Conservation (phyloP, 2,113 vertebrate genomes). For the human (Homo sapiens) region DNA sequence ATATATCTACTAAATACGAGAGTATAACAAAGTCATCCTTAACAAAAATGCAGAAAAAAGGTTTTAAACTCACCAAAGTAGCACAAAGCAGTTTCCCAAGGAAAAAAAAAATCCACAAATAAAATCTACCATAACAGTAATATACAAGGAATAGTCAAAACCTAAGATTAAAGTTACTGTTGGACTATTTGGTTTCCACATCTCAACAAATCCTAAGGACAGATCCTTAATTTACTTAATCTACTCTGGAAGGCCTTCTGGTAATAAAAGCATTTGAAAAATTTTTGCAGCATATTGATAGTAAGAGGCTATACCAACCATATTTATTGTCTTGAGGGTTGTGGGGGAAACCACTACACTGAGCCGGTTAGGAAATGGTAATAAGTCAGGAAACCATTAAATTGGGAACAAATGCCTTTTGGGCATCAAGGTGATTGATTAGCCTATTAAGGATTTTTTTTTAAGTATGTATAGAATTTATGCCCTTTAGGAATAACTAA, state of each 20-base stretch:
- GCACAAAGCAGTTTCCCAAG: neutral
- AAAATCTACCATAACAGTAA: neutral
- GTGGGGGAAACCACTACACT: neutral
- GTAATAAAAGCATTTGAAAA: neutral
- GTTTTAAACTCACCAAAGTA: neutral
- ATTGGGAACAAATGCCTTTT: neutral
- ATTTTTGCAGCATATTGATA: neutral
- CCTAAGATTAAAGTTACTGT: neutral
- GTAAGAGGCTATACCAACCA: neutral
- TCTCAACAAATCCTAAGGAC: neutral
- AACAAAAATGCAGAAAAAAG: neutral
- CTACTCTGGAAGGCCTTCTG: neutral
- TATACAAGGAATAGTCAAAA: neutral
- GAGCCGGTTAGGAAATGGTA: neutral
- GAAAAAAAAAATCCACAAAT: neutral
- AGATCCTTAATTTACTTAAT: neutral
- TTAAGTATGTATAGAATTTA: neutral
- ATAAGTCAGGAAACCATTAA: neutral
- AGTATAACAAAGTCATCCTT: neutral
- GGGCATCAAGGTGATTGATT: neutral
- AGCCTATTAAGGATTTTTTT: neutral
- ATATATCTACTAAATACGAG: neutral
- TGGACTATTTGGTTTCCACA: neutral
- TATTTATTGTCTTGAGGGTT: neutral
- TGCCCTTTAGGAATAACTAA: constrained; percentile 7